phyloP scores from a whole-genome alignment of 2,888 invertebrate species.

The Crepidodera aurea region DNA sequence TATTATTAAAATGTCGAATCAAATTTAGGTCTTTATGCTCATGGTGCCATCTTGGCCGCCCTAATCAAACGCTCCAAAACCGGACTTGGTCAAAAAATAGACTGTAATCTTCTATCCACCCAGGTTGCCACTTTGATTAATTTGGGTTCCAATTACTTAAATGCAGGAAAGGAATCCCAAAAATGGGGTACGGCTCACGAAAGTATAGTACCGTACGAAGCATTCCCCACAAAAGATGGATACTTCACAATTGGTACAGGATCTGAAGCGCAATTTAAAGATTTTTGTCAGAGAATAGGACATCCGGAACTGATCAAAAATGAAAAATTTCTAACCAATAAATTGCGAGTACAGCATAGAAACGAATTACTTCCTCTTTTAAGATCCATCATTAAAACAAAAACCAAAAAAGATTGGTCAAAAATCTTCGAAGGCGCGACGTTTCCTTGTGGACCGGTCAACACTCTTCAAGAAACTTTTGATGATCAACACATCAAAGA shows the following conservation, averaged over 20 bases:
- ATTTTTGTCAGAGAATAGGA: constrained; percentile 73
- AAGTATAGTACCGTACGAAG: constrained; percentile 94
- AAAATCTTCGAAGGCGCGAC: constrained; percentile 73
- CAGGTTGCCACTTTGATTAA: constrained; percentile 91
- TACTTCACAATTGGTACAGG: constrained; percentile 89
- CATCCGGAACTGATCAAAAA: constrained; percentile 69
- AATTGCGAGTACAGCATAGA: constrained; percentile 78
- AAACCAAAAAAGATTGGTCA: constrained; percentile 80
- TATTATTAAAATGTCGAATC: too few species aligned
- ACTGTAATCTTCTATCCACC: constrained; percentile 92
- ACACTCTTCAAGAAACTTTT: constrained; percentile 86
- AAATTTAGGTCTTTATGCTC: constrained; percentile 78
- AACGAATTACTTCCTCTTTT: constrained; percentile 71
- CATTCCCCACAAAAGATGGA: constrained; percentile 84
- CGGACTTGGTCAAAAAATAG: constrained; percentile 89
- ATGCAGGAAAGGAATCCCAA: constrained; percentile 77
- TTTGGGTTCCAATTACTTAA: constrained; percentile 88
- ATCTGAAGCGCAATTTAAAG: constrained; percentile 81
- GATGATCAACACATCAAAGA: constrained; percentile 84
- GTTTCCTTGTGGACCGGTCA: constrained; percentile 92
- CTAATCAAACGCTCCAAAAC: constrained; percentile 79
- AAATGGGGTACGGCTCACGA: constrained; percentile 94
- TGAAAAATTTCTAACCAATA: constrained; percentile 75
- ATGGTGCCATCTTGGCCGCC: constrained; percentile 94
- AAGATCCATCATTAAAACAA: constrained; percentile 65